These are phyloP conservation scores for Oryzias woworae DNA, from an alignment of 2,113 vertebrate species.

Conservation along the genomic window DNA sequence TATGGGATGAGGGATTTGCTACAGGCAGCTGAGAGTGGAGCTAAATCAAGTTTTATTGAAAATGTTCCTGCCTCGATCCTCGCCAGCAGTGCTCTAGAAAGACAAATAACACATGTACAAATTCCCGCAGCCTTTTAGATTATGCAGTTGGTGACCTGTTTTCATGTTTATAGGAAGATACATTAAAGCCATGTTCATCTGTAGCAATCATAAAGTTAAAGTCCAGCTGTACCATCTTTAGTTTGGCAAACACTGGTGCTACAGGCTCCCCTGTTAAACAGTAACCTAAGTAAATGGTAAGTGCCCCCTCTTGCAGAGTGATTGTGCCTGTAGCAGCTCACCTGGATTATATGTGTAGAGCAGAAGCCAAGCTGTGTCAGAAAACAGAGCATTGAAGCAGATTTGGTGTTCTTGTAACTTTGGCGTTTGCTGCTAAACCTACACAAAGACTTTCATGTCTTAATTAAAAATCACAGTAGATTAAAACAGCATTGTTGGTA, in stretches of 20 bases:
- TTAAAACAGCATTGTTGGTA: slow-evolving; percentile 16
- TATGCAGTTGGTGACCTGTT: slow-evolving; percentile 9
- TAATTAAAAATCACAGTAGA: slow-evolving; percentile 10
- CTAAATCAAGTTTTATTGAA: no score
- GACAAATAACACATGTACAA: slow-evolving; percentile 14
- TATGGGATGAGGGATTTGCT: no score
- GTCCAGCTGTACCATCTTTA: not conserved
- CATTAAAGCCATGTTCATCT: slow-evolving; percentile 6
- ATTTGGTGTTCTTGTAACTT: slow-evolving; percentile 48
- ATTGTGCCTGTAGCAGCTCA: slow-evolving; percentile 53
- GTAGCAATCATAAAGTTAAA: slow-evolving; percentile 20
- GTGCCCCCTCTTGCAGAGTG: slow-evolving; percentile 33
- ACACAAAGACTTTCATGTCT: slow-evolving; percentile 37
- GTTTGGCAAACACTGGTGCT: slow-evolving; percentile 13
- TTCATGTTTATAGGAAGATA: not conserved
- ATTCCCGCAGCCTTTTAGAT: slow-evolving; percentile 58
- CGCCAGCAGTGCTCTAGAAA: not conserved
- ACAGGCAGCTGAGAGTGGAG: no score
- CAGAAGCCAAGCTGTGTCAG: slow-evolving; percentile 45
- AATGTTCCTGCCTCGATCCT: no score
- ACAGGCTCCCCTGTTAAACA: slow-evolving; percentile 15
- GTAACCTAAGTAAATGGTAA: slow-evolving; percentile 24
- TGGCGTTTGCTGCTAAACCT: slow-evolving; percentile 56
- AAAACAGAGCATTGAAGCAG: slow-evolving; percentile 22
- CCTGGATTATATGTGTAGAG: slow-evolving; percentile 48